Conservation (phyloP, 2,888 invertebrate species). For the Ecliptopera silaceata region DNA sequence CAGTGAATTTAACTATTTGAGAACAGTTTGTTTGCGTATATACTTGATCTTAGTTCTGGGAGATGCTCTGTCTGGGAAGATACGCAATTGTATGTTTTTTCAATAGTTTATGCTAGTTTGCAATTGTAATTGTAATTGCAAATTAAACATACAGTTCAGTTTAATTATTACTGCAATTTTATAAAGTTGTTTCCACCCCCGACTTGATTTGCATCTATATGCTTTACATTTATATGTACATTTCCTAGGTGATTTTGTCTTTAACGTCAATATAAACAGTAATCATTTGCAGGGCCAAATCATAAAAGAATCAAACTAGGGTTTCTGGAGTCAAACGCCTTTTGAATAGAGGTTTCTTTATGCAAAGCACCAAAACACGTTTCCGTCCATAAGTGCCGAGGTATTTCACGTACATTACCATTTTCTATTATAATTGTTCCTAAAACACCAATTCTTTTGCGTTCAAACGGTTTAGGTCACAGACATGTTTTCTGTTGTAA, state of each 20-base stretch:
- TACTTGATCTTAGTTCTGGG: neutral
- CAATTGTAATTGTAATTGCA: too few relatives aligned
- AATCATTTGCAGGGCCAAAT: conserved; percentile 22
- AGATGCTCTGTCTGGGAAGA: neutral
- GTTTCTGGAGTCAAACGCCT: conserved; percentile 15
- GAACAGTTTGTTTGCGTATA: conserved; percentile 9
- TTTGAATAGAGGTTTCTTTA: conserved; percentile 18
- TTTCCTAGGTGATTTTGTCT: too few relatives aligned
- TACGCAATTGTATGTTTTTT: neutral
- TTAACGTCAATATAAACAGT: conserved; percentile 30
- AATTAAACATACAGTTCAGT: too few relatives aligned
- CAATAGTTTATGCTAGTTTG: neutral
- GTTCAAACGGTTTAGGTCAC: neutral
- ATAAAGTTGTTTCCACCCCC: too few relatives aligned
- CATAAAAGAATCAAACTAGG: conserved; percentile 23
- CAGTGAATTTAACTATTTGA: conserved; percentile 13
- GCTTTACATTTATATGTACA: too few relatives aligned
- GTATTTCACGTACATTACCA: neutral
- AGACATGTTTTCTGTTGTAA: too few relatives aligned
- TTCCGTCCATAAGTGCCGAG: neutral
- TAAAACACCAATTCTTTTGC: neutral
- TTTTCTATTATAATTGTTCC: conserved; percentile 1
- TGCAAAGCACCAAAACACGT: neutral
- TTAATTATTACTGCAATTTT: too few relatives aligned
- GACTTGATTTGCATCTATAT: too few relatives aligned